Evolutionary conservation across 2,113 vertebrate genomes (phyloP), one percentile per base, ranked within the genome.

Genomic region (Panthera uncia): DNA sequence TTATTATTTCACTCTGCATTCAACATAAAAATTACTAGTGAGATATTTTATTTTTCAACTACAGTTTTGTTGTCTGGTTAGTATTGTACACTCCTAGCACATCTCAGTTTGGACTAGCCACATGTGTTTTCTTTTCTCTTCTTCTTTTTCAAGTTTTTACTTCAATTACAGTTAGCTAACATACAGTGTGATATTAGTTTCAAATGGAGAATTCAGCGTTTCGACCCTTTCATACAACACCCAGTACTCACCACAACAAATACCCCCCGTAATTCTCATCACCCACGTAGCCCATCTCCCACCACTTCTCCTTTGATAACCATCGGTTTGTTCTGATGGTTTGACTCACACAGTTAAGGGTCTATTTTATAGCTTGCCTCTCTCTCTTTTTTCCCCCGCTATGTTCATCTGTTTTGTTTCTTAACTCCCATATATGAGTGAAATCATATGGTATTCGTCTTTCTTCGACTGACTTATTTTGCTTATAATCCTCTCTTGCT

Each of bases 1-100:
- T 63, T 94, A 52, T 79, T 9, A 87, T 86, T 93, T 94, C 48
- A 95, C 38, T 15, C 31, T 89, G 25, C 15, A 69, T 41, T 92
- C 65, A 89, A 31, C n/a, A 65, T 61, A 63, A 91, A 89, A 71
- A 23, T 18, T 83, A 50, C 33, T 71, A 69, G 31, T n/a, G 16
- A 48, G 33, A 31, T 78, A 48, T 79, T 66, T 88, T 68, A 45
- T 87, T 76, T 84, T 76, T 91, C 50, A n/a, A 21, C 11, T 61
- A 92, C 4, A 2, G 7, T 52, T 94, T 68, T 89, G 55, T 27
- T 61, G 69, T 14, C 52, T 84, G 36, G 15, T 87, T 36, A 80
- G 3, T 71, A 74, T 29, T 76, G 63, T 78, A 81, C 19, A 50
- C 19, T 50, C 38, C 18, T 0, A 69, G n/a, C n/a, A n/a, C 2